Evolutionary conservation across 2,888 invertebrate genomes (phyloP).

Genomic region (Synergus gifuensis): DNA sequence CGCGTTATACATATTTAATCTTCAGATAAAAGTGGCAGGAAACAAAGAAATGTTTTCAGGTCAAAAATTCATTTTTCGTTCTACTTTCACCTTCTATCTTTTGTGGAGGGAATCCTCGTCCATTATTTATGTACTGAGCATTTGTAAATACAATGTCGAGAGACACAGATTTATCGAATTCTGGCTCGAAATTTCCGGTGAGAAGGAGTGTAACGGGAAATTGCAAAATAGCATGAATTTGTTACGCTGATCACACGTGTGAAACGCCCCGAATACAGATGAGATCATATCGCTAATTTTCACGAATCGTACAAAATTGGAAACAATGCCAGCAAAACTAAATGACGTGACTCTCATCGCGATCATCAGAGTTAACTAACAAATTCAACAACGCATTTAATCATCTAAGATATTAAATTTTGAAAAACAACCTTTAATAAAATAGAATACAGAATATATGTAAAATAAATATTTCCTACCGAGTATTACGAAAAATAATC

Average conservation of each 20-base stretch:
- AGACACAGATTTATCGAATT: slow-evolving; percentile 23
- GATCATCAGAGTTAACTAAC: neutral
- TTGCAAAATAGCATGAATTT: slow-evolving; percentile 32
- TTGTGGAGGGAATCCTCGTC: neutral
- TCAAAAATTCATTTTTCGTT: neutral
- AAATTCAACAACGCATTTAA: neutral
- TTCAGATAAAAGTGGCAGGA: neutral
- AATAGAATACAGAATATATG: neutral
- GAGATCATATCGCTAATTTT: slow-evolving; percentile 28
- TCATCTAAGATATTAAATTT: too few relatives aligned
- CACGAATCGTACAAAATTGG: neutral
- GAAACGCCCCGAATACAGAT: neutral
- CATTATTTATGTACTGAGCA: slow-evolving; percentile 13
- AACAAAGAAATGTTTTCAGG: neutral
- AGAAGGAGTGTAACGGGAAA: neutral
- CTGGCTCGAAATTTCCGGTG: slow-evolving; percentile 16
- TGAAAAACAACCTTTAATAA: too few relatives aligned
- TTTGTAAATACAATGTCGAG: neutral
- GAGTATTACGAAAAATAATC: neutral
- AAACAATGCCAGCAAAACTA: neutral
- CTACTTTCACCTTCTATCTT: neutral
- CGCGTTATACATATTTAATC: neutral
- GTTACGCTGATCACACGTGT: neutral
- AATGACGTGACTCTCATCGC: neutral
- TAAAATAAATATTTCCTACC: neutral